These are phyloP conservation scores for Ips nitidus DNA, from an alignment of 1,140 invertebrate species.

Conservation along the genomic window DNA sequence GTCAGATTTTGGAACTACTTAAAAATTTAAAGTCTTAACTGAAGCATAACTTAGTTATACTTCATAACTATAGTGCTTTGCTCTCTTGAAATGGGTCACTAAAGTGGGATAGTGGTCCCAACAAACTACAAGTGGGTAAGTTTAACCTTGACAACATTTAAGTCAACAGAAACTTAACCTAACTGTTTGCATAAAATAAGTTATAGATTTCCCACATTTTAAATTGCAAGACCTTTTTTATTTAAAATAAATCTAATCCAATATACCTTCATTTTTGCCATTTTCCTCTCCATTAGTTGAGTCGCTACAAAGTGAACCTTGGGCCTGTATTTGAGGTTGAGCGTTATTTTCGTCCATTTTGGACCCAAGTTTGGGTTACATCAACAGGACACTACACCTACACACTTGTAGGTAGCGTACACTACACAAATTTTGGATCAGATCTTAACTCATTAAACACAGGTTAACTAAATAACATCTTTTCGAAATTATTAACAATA, in stretches of 20 bases:
- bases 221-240: background rate
- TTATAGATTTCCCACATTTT: constrained; percentile 2
- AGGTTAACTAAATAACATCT: constrained; percentile 15
- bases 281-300: constrained; percentile 45
- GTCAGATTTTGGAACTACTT: no score
- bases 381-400: constrained; percentile 36
- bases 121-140: background rate
- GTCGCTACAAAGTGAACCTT: constrained; percentile 49
- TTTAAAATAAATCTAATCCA: no score
- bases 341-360: constrained; percentile 51
- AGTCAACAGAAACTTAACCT: constrained; percentile 45
- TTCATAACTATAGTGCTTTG: no score
- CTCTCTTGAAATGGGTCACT: background rate
- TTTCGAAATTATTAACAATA: constrained; percentile 34
- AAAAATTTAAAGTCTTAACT: no score
- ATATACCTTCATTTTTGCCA: constrained; percentile 44
- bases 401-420: constrained; percentile 11
- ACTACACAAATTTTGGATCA: constrained; percentile 12
- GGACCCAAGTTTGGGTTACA: constrained; percentile 45
- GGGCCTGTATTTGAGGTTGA: constrained; percentile 44
- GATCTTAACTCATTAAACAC: constrained; percentile 29
- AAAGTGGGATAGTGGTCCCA: background rate
- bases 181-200: background rate
- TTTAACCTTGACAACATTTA: constrained; percentile 28
- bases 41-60: no score